Conservation (phyloP, 2,888 invertebrate genomes). For the Prosapia bicincta region DNA sequence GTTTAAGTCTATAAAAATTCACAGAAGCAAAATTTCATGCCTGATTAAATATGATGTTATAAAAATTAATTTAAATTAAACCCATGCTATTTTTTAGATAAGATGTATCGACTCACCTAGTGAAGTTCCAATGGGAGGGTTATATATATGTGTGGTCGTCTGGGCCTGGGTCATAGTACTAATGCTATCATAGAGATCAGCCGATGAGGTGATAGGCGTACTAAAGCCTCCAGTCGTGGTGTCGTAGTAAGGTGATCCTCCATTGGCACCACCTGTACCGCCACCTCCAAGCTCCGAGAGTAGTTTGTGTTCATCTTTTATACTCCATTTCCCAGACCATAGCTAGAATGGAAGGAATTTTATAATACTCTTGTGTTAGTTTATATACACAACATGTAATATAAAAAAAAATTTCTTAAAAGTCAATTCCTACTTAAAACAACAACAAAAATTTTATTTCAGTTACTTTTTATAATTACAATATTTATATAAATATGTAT, state of each 20-base stretch:
- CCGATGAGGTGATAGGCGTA: constrained; percentile 49
- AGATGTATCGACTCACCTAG: constrained; percentile 37
- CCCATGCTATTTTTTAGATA: too few species aligned
- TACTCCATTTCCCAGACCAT: constrained; percentile 86
- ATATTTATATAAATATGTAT: too few species aligned
- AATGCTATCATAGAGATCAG: constrained; percentile 66
- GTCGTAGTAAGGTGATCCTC: constrained; percentile 44
- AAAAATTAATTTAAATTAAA: too few species aligned
- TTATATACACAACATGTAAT: too few species aligned
- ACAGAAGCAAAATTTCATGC: too few species aligned
- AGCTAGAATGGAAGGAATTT: constrained; percentile 51
- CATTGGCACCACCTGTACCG: constrained; percentile 47
- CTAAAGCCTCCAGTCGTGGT: constrained; percentile 38
- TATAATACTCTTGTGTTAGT: too few species aligned
- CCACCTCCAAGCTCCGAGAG: constrained; percentile 73
- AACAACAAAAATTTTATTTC: too few species aligned
- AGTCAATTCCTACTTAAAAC: too few species aligned
- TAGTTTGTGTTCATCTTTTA: constrained; percentile 87
- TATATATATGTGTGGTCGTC: constrained; percentile 61
- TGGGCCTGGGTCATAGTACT: constrained; percentile 72
- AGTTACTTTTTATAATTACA: too few species aligned
- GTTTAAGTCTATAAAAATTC: too few species aligned
- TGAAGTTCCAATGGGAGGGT: constrained; percentile 53
- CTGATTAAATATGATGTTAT: too few species aligned
- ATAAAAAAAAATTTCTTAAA: too few species aligned